Evolutionary conservation across 1,140 invertebrate genomes (phyloP).

Genomic region (Drosophila tani): DNA sequence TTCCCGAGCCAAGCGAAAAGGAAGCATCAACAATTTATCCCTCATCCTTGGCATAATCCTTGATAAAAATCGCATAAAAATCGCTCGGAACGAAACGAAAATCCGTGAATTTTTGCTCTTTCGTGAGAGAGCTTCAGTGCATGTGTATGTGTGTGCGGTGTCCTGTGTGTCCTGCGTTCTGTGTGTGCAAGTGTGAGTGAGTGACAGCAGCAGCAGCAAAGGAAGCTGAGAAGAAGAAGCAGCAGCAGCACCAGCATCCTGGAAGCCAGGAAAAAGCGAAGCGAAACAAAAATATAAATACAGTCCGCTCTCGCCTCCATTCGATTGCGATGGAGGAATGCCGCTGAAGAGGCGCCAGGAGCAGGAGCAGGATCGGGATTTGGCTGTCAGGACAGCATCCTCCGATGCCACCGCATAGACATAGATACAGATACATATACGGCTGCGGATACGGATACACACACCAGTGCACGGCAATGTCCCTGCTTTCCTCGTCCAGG

Average conservation of each 20-base stretch:
- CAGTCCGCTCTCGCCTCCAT: slow-evolving; percentile 10
- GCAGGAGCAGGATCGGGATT: slow-evolving; percentile 19
- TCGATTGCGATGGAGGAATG: slow-evolving; percentile 36
- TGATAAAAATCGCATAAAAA: slow-evolving; percentile 20
- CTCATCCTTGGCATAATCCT: slow-evolving; percentile 28
- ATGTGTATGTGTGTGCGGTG: slow-evolving; percentile 20
- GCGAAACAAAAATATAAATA: slow-evolving; percentile 35
- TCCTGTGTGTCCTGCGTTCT: slow-evolving; percentile 28
- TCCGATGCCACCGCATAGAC: slow-evolving; percentile 34
- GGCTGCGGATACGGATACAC: slow-evolving; percentile 23
- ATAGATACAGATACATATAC: slow-evolving; percentile 33
- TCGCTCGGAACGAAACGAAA: slow-evolving; percentile 11
- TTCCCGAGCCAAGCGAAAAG: slow-evolving; percentile 4
- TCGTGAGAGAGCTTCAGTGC: slow-evolving; percentile 34
- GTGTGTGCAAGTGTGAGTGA: slow-evolving; percentile 40
- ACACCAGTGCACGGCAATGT: slow-evolving; percentile 19
- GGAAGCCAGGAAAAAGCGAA: slow-evolving; percentile 40
- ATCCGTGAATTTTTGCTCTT: slow-evolving; percentile 22
- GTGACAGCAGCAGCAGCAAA: slow-evolving; percentile 18
- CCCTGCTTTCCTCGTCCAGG: slow-evolving; percentile 36
- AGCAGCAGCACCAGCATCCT: slow-evolving; percentile 46
- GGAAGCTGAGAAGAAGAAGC: slow-evolving; percentile 9
- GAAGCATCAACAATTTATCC: slow-evolving; percentile 8
- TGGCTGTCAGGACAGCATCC: slow-evolving; percentile 16
- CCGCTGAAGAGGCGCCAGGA: slow-evolving; percentile 18